Base-by-base conservation (phyloP, 2,113 vertebrate species). In the Danionella cerebrum region DNA sequence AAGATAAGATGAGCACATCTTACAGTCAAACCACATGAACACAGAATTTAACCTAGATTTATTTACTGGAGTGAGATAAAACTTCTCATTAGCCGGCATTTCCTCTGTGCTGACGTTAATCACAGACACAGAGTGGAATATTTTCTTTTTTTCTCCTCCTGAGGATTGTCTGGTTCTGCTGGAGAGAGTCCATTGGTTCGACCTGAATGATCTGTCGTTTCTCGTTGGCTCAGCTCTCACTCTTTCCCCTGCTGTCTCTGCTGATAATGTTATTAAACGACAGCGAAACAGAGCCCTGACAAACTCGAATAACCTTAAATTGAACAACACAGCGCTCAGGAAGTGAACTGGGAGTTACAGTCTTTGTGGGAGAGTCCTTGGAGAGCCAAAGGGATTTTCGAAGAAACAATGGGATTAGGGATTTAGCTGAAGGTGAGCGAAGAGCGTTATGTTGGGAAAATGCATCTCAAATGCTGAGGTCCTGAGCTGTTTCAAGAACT, bases 201-300 rank as follows among this genome's bases (percentile, higher is more conserved):
- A 83, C 80, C 77, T 83, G 83, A 85, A 78, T 84, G 84, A 82
- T 71, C 82, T 87, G 87, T 85, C 86, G 82, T 84, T 76, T 83
- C 76, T 73, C 77, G 84, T 89, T 88, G 79, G 79, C 78, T 72
- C 75, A 85, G 83, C 84, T 85, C 80, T 86, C 85, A 79, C 74
- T 25, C 22, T 63, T 1, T 13, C 76, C 65, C 76, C 78, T 82
- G 78, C 80, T 80, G 85, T 81, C 83, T 83, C 77, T 66, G 77
- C 67, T 70, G 31, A 71, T 58, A 10, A 8, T 42, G 16, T 31
- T 9, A 2, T 13, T 18, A 44, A 42, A 22, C 76, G 79, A 74
- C 82, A 82, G 81, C 82, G 79, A 63, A 67, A 39, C 14, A 59
- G 54, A 59, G 14, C 24, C n/a, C 19, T 64, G 18, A 50, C 45